Conservation (phyloP, 2,113 vertebrate genomes). For the Elgaria multicarinata region DNA sequence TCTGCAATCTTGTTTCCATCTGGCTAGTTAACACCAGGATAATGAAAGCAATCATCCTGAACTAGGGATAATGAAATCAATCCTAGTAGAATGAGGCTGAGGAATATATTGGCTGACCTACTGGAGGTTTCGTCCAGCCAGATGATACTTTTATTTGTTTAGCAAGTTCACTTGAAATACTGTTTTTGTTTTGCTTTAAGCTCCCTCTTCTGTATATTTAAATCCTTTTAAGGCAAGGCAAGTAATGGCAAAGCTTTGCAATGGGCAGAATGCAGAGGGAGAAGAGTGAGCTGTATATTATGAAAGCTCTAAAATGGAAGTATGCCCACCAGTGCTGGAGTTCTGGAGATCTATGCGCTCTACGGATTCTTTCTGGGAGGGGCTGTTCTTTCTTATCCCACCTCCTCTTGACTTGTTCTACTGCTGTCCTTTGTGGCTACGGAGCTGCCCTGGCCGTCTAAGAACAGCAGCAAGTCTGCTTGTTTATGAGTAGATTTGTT, state of each 20-base stretch:
- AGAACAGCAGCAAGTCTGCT: background rate
- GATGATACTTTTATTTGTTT: constrained; percentile 49
- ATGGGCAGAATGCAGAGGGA: background rate
- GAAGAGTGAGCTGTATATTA: background rate
- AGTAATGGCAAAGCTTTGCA: background rate
- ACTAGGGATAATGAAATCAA: constrained; percentile 43
- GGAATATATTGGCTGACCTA: constrained; percentile 43
- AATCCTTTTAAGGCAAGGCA: background rate
- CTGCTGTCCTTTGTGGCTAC: background rate
- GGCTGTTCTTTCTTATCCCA: too few species aligned
- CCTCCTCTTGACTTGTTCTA: background rate
- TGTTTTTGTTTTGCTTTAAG: constrained; percentile 25
- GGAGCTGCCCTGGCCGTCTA: background rate
- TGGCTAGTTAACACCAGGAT: constrained; percentile 56
- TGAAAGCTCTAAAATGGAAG: background rate
- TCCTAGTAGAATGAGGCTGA: constrained; percentile 20
- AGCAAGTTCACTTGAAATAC: constrained; percentile 38
- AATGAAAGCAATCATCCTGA: constrained; percentile 65
- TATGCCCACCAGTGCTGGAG: background rate
- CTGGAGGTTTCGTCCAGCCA: constrained; percentile 30
- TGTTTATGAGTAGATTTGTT: background rate
- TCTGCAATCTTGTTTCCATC: constrained; percentile 47
- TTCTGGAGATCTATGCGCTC: background rate
- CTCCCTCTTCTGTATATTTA: background rate
- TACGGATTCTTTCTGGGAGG: background rate